Evolutionary conservation across 2,113 vertebrate species (phyloP).

Genomic region (Helogale parvula): DNA sequence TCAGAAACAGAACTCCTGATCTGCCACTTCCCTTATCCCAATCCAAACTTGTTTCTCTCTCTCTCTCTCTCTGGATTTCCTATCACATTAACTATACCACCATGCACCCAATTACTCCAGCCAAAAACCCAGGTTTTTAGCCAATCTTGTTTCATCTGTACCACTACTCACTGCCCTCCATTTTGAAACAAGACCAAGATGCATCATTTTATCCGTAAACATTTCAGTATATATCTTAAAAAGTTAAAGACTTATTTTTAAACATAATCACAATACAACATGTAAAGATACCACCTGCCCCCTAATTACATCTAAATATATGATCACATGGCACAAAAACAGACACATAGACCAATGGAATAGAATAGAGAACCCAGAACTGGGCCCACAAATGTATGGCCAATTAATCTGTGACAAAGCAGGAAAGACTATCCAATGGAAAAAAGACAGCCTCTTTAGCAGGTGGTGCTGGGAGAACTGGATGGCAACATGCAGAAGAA

Average conservation of each 20-base stretch:
- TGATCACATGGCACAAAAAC: background rate
- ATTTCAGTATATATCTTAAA: constrained; percentile 28
- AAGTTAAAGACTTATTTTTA: constrained; percentile 3
- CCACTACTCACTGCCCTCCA: background rate
- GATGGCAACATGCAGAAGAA: no score
- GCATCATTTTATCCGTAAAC: constrained; percentile 12
- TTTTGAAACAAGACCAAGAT: constrained; percentile 35
- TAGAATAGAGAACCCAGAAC: no score
- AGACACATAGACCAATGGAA: no score
- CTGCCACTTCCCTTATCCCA: background rate
- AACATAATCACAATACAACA: background rate
- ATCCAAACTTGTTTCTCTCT: constrained; percentile 5
- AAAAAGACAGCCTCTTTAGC: no score
- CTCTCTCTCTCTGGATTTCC: background rate
- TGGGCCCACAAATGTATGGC: no score
- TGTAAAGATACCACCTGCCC: background rate
- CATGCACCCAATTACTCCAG: background rate
- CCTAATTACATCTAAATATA: background rate
- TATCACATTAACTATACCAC: background rate
- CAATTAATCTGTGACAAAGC: no score
- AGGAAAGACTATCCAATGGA: no score
- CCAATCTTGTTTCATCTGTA: background rate
- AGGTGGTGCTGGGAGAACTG: no score
- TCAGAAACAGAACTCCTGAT: background rate
- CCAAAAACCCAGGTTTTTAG: background rate